Evolutionary conservation across 2,888 invertebrate genomes (phyloP), one percentile per base, ranked within the genome.

Genomic region (Bellardia pandia): DNA sequence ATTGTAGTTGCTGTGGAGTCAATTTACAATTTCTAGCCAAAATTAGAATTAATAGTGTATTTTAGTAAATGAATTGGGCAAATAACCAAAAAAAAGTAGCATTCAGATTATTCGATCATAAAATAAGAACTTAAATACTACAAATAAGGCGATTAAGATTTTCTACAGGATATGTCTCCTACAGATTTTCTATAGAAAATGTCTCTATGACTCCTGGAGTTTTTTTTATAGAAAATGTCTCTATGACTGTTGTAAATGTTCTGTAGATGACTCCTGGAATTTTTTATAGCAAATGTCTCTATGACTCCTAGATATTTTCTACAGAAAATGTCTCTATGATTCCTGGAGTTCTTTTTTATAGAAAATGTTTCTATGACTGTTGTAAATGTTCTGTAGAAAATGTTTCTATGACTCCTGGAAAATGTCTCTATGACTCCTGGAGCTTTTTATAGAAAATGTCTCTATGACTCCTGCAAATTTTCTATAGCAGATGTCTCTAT

Each of bases 11-110:
- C 23, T 45, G 48, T 7, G 7, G 14, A 53, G 72, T 72, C 11
- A 64, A 53, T 71, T 80, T 40, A 68, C n/a, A 68, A 64, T 56
- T 42, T 53, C 16, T 66, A 64, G 23, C 2, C 2, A 64, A 72
- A 79, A 79, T 78, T 58, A n/a, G 42, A 7, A 69, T 60, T 48
- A 69, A 71, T 58, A 58, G 7, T 11, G 8, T n/a, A 64, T 64
- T 37, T 76, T 37, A 30, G n/a, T 23, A 5, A 23, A 66, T 66
- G 23, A 42, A 45, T 42, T 66, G 16, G 66, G 23, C 45, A 13
- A 66, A 4, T 60, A 33, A 60, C 2, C 45, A 23, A 45, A 60
- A 33, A 33, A 4, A 30, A 16, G 42, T 16, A 64, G 16, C 6
- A 16, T 0, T 42, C 16, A 42, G 42, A 37, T 37, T 37, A 6